These are phyloP conservation scores for Camponotus pennsylvanicus DNA, from an alignment of 1,140 invertebrate species.

Conservation along the genomic window DNA sequence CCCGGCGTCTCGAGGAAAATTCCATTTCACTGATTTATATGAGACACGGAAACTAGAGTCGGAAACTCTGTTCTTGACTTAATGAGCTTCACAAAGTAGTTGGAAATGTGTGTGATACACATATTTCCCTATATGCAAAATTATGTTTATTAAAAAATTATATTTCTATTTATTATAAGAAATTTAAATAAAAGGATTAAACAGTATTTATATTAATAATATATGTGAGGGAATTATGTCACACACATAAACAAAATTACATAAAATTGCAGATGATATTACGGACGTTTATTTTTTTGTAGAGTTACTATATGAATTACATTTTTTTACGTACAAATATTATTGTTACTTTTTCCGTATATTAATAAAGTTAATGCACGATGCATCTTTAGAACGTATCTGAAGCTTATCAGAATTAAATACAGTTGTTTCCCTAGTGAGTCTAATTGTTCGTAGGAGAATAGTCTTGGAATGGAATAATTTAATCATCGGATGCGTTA, in stretches of 20 bases:
- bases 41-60: conserved; percentile 13
- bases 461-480: neutral
- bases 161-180: neutral
- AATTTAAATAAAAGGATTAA: conserved; percentile 1
- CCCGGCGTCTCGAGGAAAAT: conserved; percentile 5
- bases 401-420: neutral
- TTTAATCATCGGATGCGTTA: neutral
- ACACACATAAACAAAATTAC: neutral
- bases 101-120: neutral
- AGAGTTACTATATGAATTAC: neutral
- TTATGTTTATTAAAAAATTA: neutral
- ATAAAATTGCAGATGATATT: neutral
- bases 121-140: neutral
- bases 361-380: neutral
- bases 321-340: neutral
- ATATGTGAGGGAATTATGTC: neutral
- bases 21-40: conserved; percentile 45
- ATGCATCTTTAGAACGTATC: neutral
- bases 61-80: neutral
- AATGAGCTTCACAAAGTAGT: conserved; percentile 2
- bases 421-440: neutral
- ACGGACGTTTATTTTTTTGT: neutral
- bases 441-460: neutral
- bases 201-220: neutral
- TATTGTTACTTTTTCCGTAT: neutral